Evolutionary conservation across 2,888 invertebrate genomes (phyloP), one percentile per base, ranked within the genome.

Genomic region (Ormyrus nitidulus): DNA sequence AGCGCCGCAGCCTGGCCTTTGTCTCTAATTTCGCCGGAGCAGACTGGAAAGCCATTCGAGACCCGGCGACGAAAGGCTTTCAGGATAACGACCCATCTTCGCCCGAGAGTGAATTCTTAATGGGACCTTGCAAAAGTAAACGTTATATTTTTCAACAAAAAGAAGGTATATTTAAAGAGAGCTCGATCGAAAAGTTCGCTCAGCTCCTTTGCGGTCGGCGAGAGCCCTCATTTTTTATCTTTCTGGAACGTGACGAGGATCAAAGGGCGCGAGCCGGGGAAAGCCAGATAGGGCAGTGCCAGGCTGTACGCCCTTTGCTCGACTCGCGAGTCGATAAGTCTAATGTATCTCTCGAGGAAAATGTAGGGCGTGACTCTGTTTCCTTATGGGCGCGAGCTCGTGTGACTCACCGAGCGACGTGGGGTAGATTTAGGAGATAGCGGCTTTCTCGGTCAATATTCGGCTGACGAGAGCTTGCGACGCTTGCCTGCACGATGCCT

Each of bases 291-390:
- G 64, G 56, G n/a, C 34, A 9, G n/a, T 8, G 65, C 65, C 48
- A 19, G 49, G 19, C 19, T 1, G 19, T 51, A 44, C 68, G 44
- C 62, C 69, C 69, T 69, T 64, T 73, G 44, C 49, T 49, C 44
- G 8, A 80, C 80, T 83, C 81, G 44, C 54, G n/a, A 83, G 86
- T 86, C 86, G 88, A 87, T 87, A 87, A 87, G 87, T 87, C 85
- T 84, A 85, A 85, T 84, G 85, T 84, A 84, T 83, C 79, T 79
- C 81, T 80, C 80, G 11, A 53, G 59, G 84, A 84, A 84, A 84
- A 85, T 85, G 82, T 84, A 81, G 84, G 85, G 85, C 85, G 85
- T 85, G 84, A 84, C 84, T 81, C 44, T 62, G 34, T 8, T 13
- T 58, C 5, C 6, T n/a, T 13, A 6, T 5, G 9, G 8, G 7